A percentile compares a stretch with the other conserved stretches of the same genome.
Evolutionary conservation across 2,888 invertebrate genomes (phyloP).

Genomic region (Callimorpha dominula): DNA sequence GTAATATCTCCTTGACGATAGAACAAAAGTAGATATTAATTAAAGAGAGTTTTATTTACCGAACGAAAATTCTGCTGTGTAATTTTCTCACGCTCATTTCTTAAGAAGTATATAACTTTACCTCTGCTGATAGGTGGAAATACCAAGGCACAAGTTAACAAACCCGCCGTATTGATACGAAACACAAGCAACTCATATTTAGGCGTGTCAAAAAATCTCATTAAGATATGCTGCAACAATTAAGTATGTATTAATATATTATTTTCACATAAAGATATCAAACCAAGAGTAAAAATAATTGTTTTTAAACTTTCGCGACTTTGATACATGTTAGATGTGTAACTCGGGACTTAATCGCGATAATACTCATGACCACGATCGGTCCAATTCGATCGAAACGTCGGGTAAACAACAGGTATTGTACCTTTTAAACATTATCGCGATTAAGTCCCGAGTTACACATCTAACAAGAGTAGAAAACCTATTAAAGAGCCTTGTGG

Average conservation of each 20-base stretch:
- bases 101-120: conserved; percentile 93
- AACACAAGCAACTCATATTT: conserved; percentile 85
- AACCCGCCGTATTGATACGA: conserved; percentile 87
- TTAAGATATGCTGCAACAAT: conserved; percentile 71
- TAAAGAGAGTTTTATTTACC: conserved; percentile 52
- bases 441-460: too few relatives aligned
- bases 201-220: conserved; percentile 72
- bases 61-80: conserved; percentile 86
- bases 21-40: too few relatives aligned
- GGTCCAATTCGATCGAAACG: too few relatives aligned
- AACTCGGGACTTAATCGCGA: too few relatives aligned
- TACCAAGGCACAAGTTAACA: conserved; percentile 88
- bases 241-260: background rate
- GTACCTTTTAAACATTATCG: too few relatives aligned
- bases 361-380: too few relatives aligned
- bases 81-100: conserved; percentile 87
- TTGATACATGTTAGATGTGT: too few relatives aligned
- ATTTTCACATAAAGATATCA: background rate
- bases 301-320: too few relatives aligned
- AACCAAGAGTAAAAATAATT: background rate
- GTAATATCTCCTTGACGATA: too few relatives aligned
- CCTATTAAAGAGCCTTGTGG: background rate
- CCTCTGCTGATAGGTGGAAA: conserved; percentile 88
- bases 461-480: background rate
- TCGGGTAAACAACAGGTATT: too few relatives aligned